Conservation (phyloP, 2,113 vertebrate genomes). For the Himantopus leucocephalus region DNA sequence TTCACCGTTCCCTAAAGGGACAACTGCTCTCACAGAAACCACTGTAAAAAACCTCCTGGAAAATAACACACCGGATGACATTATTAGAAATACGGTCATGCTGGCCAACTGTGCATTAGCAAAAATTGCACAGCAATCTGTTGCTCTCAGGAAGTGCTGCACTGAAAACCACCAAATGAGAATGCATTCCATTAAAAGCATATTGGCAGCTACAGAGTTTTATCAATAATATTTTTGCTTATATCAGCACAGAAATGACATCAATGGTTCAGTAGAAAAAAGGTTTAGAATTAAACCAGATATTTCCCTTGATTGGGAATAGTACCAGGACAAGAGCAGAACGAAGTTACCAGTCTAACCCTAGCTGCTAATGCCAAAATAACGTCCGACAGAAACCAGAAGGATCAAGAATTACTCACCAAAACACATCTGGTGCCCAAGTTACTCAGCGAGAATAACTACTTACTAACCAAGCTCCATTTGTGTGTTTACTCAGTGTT, state of each 20-base stretch:
- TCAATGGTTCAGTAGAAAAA: background rate
- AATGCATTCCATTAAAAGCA: conserved; percentile 19
- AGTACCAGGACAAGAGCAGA: background rate
- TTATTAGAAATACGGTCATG: background rate
- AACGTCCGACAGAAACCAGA: fast-evolving
- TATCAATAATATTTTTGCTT: background rate
- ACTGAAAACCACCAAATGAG: background rate
- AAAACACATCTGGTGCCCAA: background rate
- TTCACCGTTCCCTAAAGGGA: background rate
- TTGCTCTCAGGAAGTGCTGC: background rate
- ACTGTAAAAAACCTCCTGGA: background rate
- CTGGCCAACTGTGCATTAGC: conserved; percentile 23
- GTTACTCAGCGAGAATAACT: background rate
- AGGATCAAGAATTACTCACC: background rate
- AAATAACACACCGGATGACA: background rate
- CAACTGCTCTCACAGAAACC: background rate
- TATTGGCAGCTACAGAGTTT: background rate
- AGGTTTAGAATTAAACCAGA: background rate
- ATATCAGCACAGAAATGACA: background rate
- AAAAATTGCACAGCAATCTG: conserved; percentile 2
- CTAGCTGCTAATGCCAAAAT: background rate
- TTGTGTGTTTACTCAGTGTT: background rate
- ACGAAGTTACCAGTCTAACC: background rate
- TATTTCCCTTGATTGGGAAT: background rate
- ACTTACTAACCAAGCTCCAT: background rate